phyloP scores from a whole-genome alignment of 2,888 invertebrate species.

The Nudaria mundana region DNA sequence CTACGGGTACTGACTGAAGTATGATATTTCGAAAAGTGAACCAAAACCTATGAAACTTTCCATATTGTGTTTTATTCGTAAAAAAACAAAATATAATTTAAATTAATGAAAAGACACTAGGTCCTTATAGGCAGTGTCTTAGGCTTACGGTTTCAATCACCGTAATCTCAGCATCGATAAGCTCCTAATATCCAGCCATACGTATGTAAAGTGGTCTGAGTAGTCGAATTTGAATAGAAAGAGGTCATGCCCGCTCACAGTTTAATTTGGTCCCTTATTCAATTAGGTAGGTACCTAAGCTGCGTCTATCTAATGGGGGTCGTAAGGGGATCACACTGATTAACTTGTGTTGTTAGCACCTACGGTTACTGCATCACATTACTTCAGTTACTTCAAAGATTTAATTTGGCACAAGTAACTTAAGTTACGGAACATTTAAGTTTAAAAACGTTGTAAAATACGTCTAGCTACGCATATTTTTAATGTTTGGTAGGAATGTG shows the following conservation, averaged over 20 bases:
- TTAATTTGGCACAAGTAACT: too few relatives aligned
- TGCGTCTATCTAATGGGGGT: constrained; percentile 70
- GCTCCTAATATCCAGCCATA: constrained; percentile 48
- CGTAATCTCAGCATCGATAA: constrained; percentile 54
- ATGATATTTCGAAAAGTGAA: too few relatives aligned
- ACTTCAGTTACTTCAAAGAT: constrained; percentile 46
- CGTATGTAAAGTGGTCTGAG: constrained; percentile 52
- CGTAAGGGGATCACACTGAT: constrained; percentile 73
- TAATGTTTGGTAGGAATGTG: too few relatives aligned
- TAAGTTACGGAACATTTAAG: too few relatives aligned
- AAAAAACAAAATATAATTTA: too few relatives aligned
- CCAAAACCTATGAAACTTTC: too few relatives aligned
- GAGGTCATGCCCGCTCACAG: constrained; percentile 65
- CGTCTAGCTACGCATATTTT: too few relatives aligned
- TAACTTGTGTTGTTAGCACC: constrained; percentile 70
- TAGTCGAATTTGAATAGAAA: constrained; percentile 76
- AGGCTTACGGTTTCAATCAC: constrained; percentile 46
- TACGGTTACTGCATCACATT: constrained; percentile 46
- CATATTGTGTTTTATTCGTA: too few relatives aligned
- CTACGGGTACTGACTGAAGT: too few relatives aligned
- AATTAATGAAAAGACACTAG: too few relatives aligned
- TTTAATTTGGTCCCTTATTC: constrained; percentile 77
- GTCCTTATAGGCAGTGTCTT: constrained; percentile 17
- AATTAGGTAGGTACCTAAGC: constrained; percentile 75
- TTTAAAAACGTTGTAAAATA: too few relatives aligned